phyloP scores from a whole-genome alignment of 2,113 vertebrate genomes.

The Labeo catla region DNA sequence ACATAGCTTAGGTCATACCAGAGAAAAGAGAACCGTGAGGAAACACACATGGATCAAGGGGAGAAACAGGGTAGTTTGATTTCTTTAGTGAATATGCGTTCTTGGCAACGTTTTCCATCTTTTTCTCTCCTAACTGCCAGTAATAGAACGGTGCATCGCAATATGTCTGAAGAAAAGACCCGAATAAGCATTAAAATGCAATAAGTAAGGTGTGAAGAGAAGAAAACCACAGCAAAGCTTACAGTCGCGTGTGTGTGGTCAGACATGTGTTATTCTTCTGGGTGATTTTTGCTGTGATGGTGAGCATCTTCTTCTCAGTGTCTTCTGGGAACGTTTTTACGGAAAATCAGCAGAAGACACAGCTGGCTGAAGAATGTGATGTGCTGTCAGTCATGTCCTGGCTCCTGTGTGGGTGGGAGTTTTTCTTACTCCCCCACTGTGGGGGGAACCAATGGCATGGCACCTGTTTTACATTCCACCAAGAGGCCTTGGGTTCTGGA shows the following conservation, averaged over 20 bases:
- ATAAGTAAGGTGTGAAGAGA: constrained; percentile 47
- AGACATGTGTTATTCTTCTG: constrained; percentile 32
- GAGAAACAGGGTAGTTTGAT: constrained; percentile 53
- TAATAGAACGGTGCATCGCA: constrained; percentile 10
- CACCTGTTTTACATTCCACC: constrained; percentile 79
- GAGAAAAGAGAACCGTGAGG: constrained; percentile 61
- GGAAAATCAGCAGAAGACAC: constrained; percentile 65
- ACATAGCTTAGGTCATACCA: constrained; percentile 65
- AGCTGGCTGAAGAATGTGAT: constrained; percentile 74
- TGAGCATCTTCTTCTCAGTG: neutral
- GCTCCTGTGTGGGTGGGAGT: constrained; percentile 65
- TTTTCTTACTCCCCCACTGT: constrained; percentile 65
- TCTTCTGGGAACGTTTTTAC: constrained; percentile 32
- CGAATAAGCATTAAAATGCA: constrained; percentile 17
- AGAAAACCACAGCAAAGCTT: constrained; percentile 33
- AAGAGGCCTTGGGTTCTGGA: constrained; percentile 55
- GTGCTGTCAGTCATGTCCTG: constrained; percentile 67
- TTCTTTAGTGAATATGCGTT: constrained; percentile 57
- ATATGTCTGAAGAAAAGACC: constrained; percentile 34
- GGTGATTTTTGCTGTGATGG: constrained; percentile 18
- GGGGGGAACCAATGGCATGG: constrained; percentile 68
- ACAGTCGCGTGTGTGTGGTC: constrained; percentile 21
- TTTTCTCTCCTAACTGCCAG: constrained; percentile 18
- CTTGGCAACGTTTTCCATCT: constrained; percentile 31
- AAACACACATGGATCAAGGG: constrained; percentile 64